phyloP scores from a whole-genome alignment of 2,113 vertebrate species.

The Cyanoliseus patagonus region DNA sequence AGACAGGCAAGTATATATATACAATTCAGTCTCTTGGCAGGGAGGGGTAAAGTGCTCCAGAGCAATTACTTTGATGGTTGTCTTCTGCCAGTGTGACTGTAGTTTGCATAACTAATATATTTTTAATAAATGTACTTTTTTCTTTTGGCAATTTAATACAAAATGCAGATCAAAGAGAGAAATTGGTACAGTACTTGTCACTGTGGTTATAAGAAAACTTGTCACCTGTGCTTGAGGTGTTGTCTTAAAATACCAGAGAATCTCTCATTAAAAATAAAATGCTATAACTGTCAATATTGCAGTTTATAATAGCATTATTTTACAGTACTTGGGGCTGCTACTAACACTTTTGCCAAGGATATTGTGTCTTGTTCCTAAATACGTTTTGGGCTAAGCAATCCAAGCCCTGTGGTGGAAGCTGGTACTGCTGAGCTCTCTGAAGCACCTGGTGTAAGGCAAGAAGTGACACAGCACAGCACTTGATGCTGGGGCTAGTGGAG shows the following conservation, averaged over 20 bases:
- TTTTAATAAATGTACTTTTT: not conserved
- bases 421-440: not conserved
- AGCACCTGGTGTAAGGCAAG: not conserved
- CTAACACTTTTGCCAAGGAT: not conserved
- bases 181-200: not conserved
- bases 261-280: not conserved
- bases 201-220: not conserved
- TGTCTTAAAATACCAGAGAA: not conserved
- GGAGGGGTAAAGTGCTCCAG: not conserved
- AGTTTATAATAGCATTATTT: not conserved
- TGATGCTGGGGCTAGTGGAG: not conserved
- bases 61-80: not conserved
- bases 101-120: not conserved
- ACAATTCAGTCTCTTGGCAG: not conserved
- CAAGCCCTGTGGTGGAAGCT: not conserved
- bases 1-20: not conserved
- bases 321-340: not conserved
- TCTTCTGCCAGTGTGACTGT: not conserved
- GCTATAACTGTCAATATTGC: not conserved
- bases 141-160: not conserved
- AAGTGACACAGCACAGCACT: not conserved
- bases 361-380: not conserved
- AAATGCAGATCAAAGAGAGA: not conserved
- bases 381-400: not conserved
- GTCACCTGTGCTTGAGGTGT: not conserved